A percentile compares a stretch with the other conserved stretches of the same genome.
Evolutionary conservation across 2,888 invertebrate species (phyloP).

Genomic region (Stenodera caucasica): DNA sequence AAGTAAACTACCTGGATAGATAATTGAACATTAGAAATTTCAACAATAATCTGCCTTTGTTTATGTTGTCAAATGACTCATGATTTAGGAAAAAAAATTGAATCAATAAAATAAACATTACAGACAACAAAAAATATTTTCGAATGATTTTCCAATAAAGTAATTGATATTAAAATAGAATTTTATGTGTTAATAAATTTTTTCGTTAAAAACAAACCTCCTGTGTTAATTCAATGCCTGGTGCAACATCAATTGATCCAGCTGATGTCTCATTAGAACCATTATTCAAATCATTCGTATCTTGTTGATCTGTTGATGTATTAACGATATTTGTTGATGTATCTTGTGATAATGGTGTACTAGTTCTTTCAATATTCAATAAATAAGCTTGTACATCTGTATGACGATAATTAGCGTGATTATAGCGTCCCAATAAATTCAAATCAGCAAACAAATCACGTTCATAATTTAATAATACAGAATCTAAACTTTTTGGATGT

Average conservation of each 20-base stretch:
- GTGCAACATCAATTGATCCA: constrained; percentile 19
- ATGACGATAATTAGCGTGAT: constrained; percentile 58
- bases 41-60: background rate
- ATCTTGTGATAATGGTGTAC: constrained; percentile 34
- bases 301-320: constrained; percentile 24
- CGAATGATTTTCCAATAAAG: too few species aligned
- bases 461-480: constrained; percentile 71
- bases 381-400: constrained; percentile 64
- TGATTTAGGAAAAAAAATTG: too few species aligned
- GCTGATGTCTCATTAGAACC: constrained; percentile 15
- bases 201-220: constrained; percentile 41
- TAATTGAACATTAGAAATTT: too few species aligned
- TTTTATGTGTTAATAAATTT: too few species aligned
- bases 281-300: constrained; percentile 6
- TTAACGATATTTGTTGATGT: constrained; percentile 30
- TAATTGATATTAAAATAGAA: too few species aligned
- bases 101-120: too few species aligned
- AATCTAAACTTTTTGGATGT: constrained; percentile 74
- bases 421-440: constrained; percentile 69
- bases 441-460: constrained; percentile 72
- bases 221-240: constrained; percentile 45
- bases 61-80: background rate
- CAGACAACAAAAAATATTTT: too few species aligned
- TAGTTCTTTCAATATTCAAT: constrained; percentile 59
- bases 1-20: too few species aligned